These are phyloP conservation scores for Gymnobelideus leadbeateri DNA, from an alignment of 2,113 vertebrate species.

Conservation along the genomic window DNA sequence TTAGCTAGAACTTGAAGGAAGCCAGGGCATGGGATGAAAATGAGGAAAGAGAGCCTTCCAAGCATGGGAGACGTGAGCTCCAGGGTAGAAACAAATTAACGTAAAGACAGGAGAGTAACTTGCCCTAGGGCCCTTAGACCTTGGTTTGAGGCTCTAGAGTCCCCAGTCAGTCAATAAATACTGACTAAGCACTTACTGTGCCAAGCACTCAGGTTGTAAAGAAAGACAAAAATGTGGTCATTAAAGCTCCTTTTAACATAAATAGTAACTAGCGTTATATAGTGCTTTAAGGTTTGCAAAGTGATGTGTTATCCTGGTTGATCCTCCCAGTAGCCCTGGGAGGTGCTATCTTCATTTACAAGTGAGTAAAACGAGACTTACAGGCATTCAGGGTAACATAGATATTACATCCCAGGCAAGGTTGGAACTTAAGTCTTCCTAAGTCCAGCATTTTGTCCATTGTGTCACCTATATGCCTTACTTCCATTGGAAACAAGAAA, in stretches of 20 bases:
- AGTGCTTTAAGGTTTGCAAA: background rate
- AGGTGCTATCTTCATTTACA: background rate
- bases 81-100: background rate
- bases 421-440: background rate
- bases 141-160: background rate
- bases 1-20: background rate
- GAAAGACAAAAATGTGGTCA: no score
- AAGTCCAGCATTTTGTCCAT: background rate
- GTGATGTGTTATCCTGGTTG: background rate
- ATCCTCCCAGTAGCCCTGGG: background rate
- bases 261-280: background rate
- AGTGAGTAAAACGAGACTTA: background rate
- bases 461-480: background rate
- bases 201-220: background rate
- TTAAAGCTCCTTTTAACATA: background rate
- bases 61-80: background rate
- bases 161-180: background rate
- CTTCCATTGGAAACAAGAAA: background rate
- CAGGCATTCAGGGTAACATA: background rate
- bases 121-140: background rate
- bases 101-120: background rate
- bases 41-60: background rate
- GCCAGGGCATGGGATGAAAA: background rate
- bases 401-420: background rate
- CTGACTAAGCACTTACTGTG: background rate